Evolutionary conservation across 2,888 invertebrate species (phyloP).

Genomic region (Tigriopus californicus): DNA sequence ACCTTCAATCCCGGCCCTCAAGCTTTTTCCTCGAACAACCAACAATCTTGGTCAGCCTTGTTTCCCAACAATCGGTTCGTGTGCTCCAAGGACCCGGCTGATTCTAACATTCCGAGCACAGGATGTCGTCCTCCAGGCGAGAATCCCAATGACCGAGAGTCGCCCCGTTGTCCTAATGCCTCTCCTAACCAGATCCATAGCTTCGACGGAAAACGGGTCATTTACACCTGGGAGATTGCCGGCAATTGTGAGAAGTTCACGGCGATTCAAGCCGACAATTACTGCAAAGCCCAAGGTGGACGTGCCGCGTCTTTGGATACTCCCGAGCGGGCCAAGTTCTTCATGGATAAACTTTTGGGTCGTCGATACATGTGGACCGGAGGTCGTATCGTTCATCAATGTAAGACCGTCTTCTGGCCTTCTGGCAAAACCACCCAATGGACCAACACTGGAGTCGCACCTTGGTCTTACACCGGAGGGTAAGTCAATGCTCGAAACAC

Average conservation of each 20-base stretch:
- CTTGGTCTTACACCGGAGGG: slow-evolving; percentile 14
- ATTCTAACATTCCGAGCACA: not conserved
- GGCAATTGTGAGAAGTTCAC: slow-evolving; percentile 10
- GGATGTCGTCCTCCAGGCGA: no score
- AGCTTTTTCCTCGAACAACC: no score
- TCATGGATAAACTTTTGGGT: not conserved
- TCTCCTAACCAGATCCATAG: not conserved
- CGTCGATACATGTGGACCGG: slow-evolving; percentile 11
- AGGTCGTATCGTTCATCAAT: slow-evolving; percentile 9
- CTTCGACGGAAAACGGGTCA: not conserved
- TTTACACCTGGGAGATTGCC: not conserved
- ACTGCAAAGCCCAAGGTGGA: not conserved
- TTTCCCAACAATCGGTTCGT: no score
- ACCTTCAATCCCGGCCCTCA: not conserved
- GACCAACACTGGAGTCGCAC: not conserved
- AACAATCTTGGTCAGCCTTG: no score
- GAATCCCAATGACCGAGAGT: no score
- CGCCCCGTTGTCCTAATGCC: not conserved
- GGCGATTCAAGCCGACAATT: slow-evolving; percentile 3
- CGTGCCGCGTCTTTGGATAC: slow-evolving; percentile 10
- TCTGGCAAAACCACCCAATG: not conserved
- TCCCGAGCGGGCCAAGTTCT: not conserved
- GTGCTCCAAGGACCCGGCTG: no score
- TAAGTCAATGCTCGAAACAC: no score
- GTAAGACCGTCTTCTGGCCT: slow-evolving; percentile 9